Evolutionary conservation across 2,888 invertebrate genomes (phyloP), one percentile per base, ranked within the genome.

Genomic region (Siphonodentalium dalli): DNA sequence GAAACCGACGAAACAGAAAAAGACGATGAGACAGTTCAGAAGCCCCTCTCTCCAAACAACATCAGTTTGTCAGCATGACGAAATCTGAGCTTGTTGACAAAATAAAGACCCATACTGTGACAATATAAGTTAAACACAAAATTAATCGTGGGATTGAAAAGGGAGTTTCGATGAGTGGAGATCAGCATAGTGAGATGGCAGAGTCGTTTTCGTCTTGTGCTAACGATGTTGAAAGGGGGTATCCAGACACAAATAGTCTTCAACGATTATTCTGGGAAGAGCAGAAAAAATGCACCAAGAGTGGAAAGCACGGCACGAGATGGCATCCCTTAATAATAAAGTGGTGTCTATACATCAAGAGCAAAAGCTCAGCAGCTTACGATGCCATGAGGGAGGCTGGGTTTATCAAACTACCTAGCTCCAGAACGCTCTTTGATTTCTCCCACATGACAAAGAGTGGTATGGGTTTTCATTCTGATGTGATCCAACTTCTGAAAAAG

Each of bases 391-490:
- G 55, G 20, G 42, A 56, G 7, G n/a, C 46, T 2, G 46, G 47
- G 15, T 58, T 58, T 23, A 38, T 61, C 9, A 48, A 31, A 15
- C 38, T 61, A 9, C 50, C 61, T n/a, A 56, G 55, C 48, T 15
- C 42, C 9, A n/a, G 54, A 38, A 62, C 56, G 2, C 26, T 62
- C 5, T 62, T 51, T 48, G 62, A 58, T 24, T 62, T 56, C 15
- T 45, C 49, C 1, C 58, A 62, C 29, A 54, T 42, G 15, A 44
- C 52, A 11, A 52, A 37, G 23, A 57, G 54, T 40, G 48, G 38
- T 1, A 28, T 52, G 2, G 57, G 52, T 1, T 47, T 52, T 21
- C n/a, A n/a, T n/a, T n/a, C n/a, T n/a, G n/a, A n/a, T n/a, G n/a
- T n/a, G n/a, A n/a, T n/a, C n/a, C n/a, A n/a, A n/a, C 11, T 50